Base-by-base conservation (phyloP, 2,113 vertebrate species). In the Vombatus ursinus region DNA sequence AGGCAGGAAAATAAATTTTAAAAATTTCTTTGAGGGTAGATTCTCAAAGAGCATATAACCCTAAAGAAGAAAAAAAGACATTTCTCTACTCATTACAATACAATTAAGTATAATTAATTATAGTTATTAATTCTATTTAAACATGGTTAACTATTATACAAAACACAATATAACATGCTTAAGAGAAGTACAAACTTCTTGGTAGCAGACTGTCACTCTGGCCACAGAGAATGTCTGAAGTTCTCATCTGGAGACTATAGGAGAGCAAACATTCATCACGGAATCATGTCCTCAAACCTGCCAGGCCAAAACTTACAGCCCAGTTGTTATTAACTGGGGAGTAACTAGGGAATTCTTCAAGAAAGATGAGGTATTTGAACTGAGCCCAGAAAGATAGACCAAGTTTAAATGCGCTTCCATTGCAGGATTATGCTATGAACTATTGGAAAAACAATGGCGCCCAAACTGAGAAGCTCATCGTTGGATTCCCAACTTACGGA, bases 401-500 rank as follows among this genome's bases (percentile, higher is more conserved):
- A 90, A 0, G 8, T 89, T 3, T 0, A 0, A 52, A 10, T 0
- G 0, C 22, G 0, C 24, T 91, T 37, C 24, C 16, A 26, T 92
- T 93, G 1, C 25, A 99, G 99, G 98, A 99, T 49, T 99, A 99
- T 0, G 98, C 98, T 48, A 98, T 99, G 99, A 98, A 99, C 3
- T 99, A 99, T 37, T 99, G 99, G 99, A 99, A 98, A 98, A 97
- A 94, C 96, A 98, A 98, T 0, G 99, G 99, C 19, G 99, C 98
- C 25, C 99, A 99, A 49, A 98, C 98, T 94, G 97, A 99, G 97
- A 99, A 99, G 94, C 98, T 99, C 31, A 96, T 99, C 22, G 98
- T 99, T 97, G 99, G 99, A 52, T 99, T 99, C 97, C 98, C 99
- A 92, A 98, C 99, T n/a, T 99, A 99, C 0, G 99, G 99, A 11